Conservation (phyloP, 2,888 invertebrate species). For the Microctonus aethiopoides region DNA sequence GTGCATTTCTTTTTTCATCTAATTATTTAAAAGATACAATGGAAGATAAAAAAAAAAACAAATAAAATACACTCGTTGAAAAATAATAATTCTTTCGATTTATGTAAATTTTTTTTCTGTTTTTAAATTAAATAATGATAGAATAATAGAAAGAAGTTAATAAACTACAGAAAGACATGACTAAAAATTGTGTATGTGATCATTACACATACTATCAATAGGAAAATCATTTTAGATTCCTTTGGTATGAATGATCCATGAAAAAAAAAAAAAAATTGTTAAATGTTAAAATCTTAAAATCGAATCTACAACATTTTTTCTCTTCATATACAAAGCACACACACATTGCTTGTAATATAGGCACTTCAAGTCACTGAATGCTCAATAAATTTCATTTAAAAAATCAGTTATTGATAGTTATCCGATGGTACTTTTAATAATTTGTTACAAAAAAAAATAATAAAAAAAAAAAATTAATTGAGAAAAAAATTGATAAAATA, state of each 20-base stretch:
- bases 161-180: slow-evolving; percentile 9
- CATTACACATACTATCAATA: slow-evolving; percentile 13
- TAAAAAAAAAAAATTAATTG: neutral
- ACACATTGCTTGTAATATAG: neutral
- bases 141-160: neutral
- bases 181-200: slow-evolving; percentile 25
- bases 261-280: slow-evolving; percentile 28
- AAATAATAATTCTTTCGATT: neutral
- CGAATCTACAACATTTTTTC: neutral
- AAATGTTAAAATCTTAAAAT: neutral
- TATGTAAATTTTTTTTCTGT: slow-evolving; percentile 21
- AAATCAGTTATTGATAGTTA: neutral
- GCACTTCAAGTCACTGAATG: neutral
- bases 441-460: neutral
- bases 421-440: too few relatives aligned
- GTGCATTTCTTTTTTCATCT: slow-evolving; percentile 8
- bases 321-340: neutral
- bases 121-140: slow-evolving; percentile 16
- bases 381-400: neutral
- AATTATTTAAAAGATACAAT: too few relatives aligned
- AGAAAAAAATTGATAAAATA: neutral
- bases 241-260: slow-evolving; percentile 42
- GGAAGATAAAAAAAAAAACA: too few relatives aligned
- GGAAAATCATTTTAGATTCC: slow-evolving; percentile 34
- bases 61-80: too few relatives aligned